Conservation (phyloP, 2,797 vertebrate genomes). For the Pseudomugil tenellus region DNA sequence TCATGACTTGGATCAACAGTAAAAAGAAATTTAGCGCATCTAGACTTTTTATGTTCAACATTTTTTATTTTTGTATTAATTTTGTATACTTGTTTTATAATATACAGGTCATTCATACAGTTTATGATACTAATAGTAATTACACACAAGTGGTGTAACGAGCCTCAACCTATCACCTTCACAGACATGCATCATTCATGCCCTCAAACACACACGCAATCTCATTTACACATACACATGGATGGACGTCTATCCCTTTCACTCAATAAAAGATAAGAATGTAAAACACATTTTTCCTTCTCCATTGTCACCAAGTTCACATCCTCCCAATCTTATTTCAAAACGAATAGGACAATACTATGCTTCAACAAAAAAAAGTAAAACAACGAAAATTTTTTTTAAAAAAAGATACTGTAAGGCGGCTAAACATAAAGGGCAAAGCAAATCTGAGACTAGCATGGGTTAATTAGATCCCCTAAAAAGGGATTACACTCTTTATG, state of each 20-base stretch:
- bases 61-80: conserved; percentile 80
- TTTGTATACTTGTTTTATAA: conserved; percentile 81
- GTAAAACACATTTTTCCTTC: conserved; percentile 65
- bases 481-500: conserved; percentile 15
- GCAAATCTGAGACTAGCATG: conserved; percentile 33
- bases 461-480: conserved; percentile 21
- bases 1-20: not conserved
- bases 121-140: conserved; percentile 81
- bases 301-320: conserved; percentile 55
- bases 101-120: conserved; percentile 84
- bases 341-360: conserved; percentile 69
- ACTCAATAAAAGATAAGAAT: conserved; percentile 71
- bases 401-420: conserved; percentile 70
- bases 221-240: conserved; percentile 19
- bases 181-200: conserved; percentile 72
- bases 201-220: conserved; percentile 30
- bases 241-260: conserved; percentile 49
- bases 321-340: conserved; percentile 50
- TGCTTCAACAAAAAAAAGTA: conserved; percentile 65
- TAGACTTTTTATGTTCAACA: conserved; percentile 51
- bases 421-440: conserved; percentile 70
- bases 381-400: conserved; percentile 31
- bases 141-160: conserved; percentile 74
- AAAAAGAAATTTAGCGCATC: not conserved
- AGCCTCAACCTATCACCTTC: conserved; percentile 61